Conservation (phyloP, 2,888 invertebrate genomes). For the Platypus cylindrus region DNA sequence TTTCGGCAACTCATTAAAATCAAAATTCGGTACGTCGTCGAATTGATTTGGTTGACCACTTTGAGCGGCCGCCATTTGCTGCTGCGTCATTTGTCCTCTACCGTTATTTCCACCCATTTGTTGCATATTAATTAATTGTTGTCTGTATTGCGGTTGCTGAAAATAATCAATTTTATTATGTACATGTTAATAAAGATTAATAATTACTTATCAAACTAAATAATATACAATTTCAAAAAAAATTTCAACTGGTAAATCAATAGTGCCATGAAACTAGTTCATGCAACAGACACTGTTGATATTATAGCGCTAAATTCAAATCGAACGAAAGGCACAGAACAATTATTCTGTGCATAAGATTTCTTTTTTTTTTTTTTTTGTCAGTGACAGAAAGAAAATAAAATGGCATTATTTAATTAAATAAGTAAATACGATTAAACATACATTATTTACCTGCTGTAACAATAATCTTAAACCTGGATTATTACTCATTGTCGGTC, state of each 20-base stretch:
- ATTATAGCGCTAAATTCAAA: too few relatives aligned
- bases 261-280: too few relatives aligned
- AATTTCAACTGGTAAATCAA: conserved; percentile 1
- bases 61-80: conserved; percentile 33
- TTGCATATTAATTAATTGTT: conserved; percentile 44
- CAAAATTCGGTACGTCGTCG: conserved; percentile 29
- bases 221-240: background rate
- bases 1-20: conserved; percentile 21
- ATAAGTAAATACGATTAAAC: too few relatives aligned
- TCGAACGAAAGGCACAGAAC: too few relatives aligned
- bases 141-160: conserved; percentile 60
- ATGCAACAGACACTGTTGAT: too few relatives aligned
- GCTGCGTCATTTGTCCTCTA: conserved; percentile 35
- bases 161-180: conserved; percentile 15
- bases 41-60: conserved; percentile 29
- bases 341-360: too few relatives aligned
- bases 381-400: too few relatives aligned
- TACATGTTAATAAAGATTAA: too few relatives aligned
- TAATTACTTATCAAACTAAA: background rate
- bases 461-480: conserved; percentile 68
- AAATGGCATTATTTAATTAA: too few relatives aligned
- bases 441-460: conserved; percentile 53
- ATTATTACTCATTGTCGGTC: conserved; percentile 62
- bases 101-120: conserved; percentile 39
- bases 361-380: too few relatives aligned